Base-by-base conservation (phyloP, 2,888 invertebrate species). In the Gymnoscelis rufifasciata region DNA sequence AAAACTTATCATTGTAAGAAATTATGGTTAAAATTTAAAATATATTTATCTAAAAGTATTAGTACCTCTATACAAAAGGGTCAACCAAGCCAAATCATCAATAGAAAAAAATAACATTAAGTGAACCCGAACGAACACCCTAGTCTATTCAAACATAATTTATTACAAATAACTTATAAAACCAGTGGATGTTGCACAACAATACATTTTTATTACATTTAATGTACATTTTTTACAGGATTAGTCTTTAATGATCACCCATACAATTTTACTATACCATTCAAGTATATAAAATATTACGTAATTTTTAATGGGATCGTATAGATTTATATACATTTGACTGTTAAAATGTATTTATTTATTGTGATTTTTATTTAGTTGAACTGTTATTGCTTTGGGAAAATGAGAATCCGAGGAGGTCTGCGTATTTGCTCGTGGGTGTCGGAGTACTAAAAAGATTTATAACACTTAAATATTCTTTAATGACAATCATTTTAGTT, bases 151-250 rank as follows among this genome's bases (percentile, higher is more conserved):
- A 35, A 2, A 35, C 15, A 42, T 49, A 54, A 58, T 58, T 87
- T 88, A 87, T 88, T 83, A 88, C 87, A 81, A 87, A 88, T 87
- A 83, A 82, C 78, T 74, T 70, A 60, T 56, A 63, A 54, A 62
- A 62, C 60, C 57, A 66, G 57, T 64, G 57, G 57, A 62, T 53
- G 64, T 59, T 66, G 44, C 51, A 54, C 59, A 67, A 74, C 71
- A 74, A 76, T 65, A 51, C 50, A 39, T 56, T 66, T 67, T 73
- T 71, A 66, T 46, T 49, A 45, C 51, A 48, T 15, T 27, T 58
- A 61, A 55, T 61, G 54, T 65, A 71, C 72, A 80, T 82, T 80
- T 71, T 72, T 83, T 74, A 78, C 54, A 60, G 76, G 77, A 78
- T 84, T 83, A 77, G 66, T 71, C 78, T 81, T 83, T 83, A 81